These are phyloP conservation scores for Cebus imitator DNA, from an alignment of 2,113 vertebrate species.

Conservation along the genomic window DNA sequence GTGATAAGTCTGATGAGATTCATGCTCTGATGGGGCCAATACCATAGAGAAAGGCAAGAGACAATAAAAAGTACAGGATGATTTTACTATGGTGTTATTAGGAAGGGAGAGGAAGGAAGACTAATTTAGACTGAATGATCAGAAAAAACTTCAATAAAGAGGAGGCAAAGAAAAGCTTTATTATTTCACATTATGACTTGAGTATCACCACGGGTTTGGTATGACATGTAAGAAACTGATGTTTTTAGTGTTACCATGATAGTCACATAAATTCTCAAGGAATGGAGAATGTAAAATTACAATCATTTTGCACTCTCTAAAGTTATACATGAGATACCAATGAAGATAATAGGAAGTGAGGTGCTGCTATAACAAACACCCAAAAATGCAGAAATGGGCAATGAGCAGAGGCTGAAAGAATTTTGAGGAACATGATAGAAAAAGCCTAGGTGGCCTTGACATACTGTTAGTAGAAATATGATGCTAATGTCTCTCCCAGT, in stretches of 20 bases:
- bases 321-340: neutral
- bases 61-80: neutral
- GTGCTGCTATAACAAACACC: neutral
- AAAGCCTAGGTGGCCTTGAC: neutral
- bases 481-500: neutral
- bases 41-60: neutral
- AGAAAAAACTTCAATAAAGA: conserved; percentile 12
- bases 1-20: neutral
- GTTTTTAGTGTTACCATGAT: neutral
- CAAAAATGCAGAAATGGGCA: neutral
- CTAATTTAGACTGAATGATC: neutral
- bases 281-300: neutral
- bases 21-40: neutral
- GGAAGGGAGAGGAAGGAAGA: neutral
- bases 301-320: neutral
- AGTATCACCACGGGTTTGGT: neutral
- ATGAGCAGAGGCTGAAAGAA: neutral
- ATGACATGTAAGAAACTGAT: neutral
- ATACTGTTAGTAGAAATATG: neutral
- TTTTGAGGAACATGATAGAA: neutral
- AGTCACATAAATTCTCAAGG: neutral
- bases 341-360: neutral
- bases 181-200: neutral
- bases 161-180: neutral
- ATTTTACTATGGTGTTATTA: neutral